Conservation (phyloP, 2,888 invertebrate genomes). For the Eupeodes latifasciatus region DNA sequence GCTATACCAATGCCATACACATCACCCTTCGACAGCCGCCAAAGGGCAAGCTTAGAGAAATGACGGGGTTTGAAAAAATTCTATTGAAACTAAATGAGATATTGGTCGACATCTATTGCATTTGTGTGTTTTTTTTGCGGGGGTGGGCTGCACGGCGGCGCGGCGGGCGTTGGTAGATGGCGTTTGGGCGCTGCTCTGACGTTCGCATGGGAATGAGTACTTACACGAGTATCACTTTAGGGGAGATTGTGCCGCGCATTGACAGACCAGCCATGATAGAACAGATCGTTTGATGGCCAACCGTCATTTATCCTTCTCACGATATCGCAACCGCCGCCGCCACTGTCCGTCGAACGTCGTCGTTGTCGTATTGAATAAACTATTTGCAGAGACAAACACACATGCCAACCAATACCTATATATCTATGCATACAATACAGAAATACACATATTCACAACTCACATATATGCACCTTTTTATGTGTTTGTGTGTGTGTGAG, state of each 20-base stretch:
- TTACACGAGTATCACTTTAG: constrained; percentile 10
- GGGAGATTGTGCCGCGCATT: constrained; percentile 46
- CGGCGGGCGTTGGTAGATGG: too few species aligned
- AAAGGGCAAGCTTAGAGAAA: constrained; percentile 60
- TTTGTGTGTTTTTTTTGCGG: constrained; percentile 31
- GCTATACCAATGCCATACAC: background rate
- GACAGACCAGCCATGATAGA: constrained; percentile 60
- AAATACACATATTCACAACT: background rate
- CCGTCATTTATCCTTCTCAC: constrained; percentile 75
- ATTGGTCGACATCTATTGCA: constrained; percentile 75
- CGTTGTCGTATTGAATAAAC: constrained; percentile 48
- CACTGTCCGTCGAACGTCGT: too few species aligned
- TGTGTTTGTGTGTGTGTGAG: constrained; percentile 2
- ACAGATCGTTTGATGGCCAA: constrained; percentile 71
- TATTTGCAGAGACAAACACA: constrained; percentile 4
- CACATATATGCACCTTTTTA: background rate
- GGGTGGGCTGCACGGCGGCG: too few species aligned
- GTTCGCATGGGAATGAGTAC: background rate
- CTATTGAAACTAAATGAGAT: constrained; percentile 75
- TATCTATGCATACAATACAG: background rate
- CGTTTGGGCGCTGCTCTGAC: too few species aligned
- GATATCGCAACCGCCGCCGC: constrained; percentile 20
- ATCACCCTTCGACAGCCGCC: background rate
- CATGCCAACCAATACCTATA: background rate
- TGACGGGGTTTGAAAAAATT: constrained; percentile 49